Evolutionary conservation across 2,113 vertebrate species (phyloP), one percentile per base, ranked within the genome.

Genomic region (Bagarius yarrelli): DNA sequence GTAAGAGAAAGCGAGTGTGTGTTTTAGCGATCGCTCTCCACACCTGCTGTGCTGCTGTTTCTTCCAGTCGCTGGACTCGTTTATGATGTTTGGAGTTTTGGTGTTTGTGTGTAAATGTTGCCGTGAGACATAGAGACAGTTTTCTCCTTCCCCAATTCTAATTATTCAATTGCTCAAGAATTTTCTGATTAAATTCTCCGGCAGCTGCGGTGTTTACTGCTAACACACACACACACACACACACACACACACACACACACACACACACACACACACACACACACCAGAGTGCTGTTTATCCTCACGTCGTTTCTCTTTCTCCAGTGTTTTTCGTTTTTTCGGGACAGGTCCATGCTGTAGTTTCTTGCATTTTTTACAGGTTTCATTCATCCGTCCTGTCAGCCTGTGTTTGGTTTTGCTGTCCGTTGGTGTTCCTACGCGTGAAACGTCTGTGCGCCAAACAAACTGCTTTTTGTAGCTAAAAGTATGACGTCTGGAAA

Each of bases 71-170:
- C 67, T 50, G 67, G 67, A 71, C 50, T 50, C 27, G 47, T 8
- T 6, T 27, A 50, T 18, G 67, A 50, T 27, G 8, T 50, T 30
- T 27, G 44, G 67, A 19, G 52, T 4, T 27, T 71, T n/a, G 36
- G 36, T 71, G 44, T 71, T 71, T 27, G 44, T 71, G n/a, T 50
- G 67, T 52, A 71, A 50, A 27, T 27, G 44, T 71, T 71, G 27
- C 44, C n/a, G 25, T 3, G 40, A 70, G 67, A 70, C 67, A n/a
- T 11, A 25, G 40, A 71, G 44, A 71, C 63, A 12, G 32, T 21
- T 12, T 66, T 63, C 34, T 5, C 16, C 34, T 66, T 66, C 18
- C 23, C 11, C n/a, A 13, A 23, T 13, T 13, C 4, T 2, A 59
- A 25, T 5, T 23, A 59, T 59, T 25, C 23, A 27, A 1, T 57